Percentiles rank a stretch among this genome's conserved stretches.
Evolutionary conservation across 2,888 invertebrate genomes (phyloP).

Genomic region (Bombylius major): DNA sequence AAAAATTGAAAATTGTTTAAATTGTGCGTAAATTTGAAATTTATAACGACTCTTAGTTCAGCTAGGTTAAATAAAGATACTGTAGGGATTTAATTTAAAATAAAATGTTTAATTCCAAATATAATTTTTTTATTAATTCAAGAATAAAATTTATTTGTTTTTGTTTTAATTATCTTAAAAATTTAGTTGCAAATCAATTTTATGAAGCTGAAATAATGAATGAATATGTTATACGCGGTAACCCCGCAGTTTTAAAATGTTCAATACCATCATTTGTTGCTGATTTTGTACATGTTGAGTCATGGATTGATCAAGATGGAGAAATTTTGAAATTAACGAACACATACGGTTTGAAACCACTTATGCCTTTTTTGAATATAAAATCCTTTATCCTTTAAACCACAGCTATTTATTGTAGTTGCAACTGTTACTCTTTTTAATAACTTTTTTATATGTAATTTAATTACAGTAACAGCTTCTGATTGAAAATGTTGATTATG

Average conservation of each 20-base stretch:
- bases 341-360: constrained; percentile 28
- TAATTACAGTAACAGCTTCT: too few relatives aligned
- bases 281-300: constrained; percentile 56
- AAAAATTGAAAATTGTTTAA: too few relatives aligned
- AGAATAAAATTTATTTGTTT: too few relatives aligned
- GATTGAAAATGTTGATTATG: too few relatives aligned
- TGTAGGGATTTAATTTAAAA: too few relatives aligned
- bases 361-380: constrained; percentile 10
- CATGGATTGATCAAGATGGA: constrained; percentile 52
- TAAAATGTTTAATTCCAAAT: too few relatives aligned
- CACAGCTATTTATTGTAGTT: background rate
- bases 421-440: background rate
- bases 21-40: too few relatives aligned
- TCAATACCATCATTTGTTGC: constrained; percentile 62
- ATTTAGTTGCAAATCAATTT: constrained; percentile 55
- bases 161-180: too few relatives aligned
- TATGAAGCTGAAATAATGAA: constrained; percentile 60
- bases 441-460: background rate
- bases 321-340: constrained; percentile 27
- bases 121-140: too few relatives aligned
- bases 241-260: constrained; percentile 58
- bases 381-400: background rate
- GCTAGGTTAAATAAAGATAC: too few relatives aligned
- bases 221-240: constrained; percentile 61
- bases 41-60: too few relatives aligned